Conservation (phyloP, 1,140 invertebrate species). For the Phthorimaea operculella region DNA sequence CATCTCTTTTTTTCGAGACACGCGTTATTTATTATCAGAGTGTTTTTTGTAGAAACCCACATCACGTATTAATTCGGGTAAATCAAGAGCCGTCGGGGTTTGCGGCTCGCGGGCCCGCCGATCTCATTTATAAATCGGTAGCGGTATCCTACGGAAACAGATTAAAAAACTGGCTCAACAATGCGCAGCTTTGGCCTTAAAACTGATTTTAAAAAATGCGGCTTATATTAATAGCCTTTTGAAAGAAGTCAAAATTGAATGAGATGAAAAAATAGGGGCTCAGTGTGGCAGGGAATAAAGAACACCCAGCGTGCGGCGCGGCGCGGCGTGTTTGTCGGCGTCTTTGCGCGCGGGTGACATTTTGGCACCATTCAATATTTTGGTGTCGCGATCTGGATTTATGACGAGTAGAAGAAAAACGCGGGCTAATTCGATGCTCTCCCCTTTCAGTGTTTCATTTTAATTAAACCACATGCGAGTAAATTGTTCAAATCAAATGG, state of each 20-base stretch:
- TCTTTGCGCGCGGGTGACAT: conserved; percentile 62
- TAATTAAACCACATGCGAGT: not conserved
- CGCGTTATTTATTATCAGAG: conserved; percentile 50
- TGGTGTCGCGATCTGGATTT: conserved; percentile 62
- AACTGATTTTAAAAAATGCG: conserved; percentile 62
- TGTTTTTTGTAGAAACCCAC: conserved; percentile 52
- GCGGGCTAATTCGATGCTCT: conserved; percentile 21
- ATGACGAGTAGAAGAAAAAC: conserved; percentile 58
- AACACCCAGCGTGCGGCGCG: conserved; percentile 51
- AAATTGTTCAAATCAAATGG: too few species aligned
- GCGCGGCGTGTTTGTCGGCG: conserved; percentile 58
- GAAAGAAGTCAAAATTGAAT: conserved; percentile 67
- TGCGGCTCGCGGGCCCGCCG: conserved; percentile 30
- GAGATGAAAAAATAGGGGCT: conserved; percentile 63
- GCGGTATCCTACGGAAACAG: conserved; percentile 63
- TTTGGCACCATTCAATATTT: conserved; percentile 68
- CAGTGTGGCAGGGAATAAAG: conserved; percentile 41
- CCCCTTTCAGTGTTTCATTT: not conserved
- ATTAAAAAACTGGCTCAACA: conserved; percentile 60
- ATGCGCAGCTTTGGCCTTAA: conserved; percentile 52
- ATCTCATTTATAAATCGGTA: conserved; percentile 63
- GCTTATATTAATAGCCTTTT: conserved; percentile 67
- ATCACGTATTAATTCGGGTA: conserved; percentile 58
- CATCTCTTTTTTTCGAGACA: conserved; percentile 49
- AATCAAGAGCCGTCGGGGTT: conserved; percentile 47